Percentiles rank a stretch among this genome's conserved stretches.
These are phyloP conservation scores for Boulengeromyrus knoepffleri DNA, from an alignment of 2,113 vertebrate genomes.

Conservation along the genomic window DNA sequence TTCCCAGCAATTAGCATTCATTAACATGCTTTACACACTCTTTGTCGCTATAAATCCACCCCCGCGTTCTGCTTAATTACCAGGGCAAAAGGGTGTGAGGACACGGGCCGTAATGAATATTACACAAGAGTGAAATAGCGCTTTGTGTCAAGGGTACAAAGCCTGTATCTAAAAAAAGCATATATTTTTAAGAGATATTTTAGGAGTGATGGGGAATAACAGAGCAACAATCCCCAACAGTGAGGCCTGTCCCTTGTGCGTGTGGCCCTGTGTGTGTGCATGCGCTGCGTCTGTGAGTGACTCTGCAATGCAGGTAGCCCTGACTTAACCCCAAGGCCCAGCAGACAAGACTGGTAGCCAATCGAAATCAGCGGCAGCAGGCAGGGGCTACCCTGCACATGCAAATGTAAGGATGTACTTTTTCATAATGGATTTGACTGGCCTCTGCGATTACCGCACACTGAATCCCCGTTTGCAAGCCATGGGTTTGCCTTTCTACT, in stretches of 20 bases:
- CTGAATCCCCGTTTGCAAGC: not conserved
- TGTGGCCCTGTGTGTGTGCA: not conserved
- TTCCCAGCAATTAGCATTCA: not conserved
- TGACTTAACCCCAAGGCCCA: not conserved
- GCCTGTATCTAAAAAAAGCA: not conserved
- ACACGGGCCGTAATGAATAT: not conserved
- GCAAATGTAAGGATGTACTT: not conserved
- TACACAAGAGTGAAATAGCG: not conserved
- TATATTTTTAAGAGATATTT: not conserved
- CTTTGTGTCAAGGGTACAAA: not conserved
- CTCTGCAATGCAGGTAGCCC: not conserved
- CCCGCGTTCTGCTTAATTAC: not conserved
- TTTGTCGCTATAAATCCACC: not conserved
- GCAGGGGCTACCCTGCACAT: not conserved
- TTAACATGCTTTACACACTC: conserved; percentile 6
- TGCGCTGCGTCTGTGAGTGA: not conserved
- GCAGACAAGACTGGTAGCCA: not conserved
- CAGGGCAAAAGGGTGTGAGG: not conserved
- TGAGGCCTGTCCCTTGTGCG: not conserved
- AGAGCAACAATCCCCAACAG: not conserved
- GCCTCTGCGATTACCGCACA: not conserved
- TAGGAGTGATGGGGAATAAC: not conserved
- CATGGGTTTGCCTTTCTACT: not conserved
- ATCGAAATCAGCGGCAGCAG: not conserved
- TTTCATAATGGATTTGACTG: not conserved